A percentile compares a stretch with the other conserved stretches of the same genome.
These are phyloP conservation scores for Ctenosaura bakeri DNA, from an alignment of 2,797 vertebrate genomes.

Conservation along the genomic window DNA sequence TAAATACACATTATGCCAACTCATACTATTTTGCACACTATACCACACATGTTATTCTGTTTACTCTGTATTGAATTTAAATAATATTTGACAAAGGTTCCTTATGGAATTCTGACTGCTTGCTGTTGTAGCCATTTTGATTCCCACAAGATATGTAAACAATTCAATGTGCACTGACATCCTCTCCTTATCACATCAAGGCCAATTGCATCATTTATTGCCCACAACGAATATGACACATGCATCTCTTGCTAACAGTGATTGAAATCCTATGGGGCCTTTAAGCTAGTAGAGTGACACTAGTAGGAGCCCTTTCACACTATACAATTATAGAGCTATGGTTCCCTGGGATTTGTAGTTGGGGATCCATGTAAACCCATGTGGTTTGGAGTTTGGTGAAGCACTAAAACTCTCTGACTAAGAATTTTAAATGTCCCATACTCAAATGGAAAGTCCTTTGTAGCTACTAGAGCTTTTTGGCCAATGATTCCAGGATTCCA, in stretches of 20 bases:
- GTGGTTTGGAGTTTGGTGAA: no score
- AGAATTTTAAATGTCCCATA: no score
- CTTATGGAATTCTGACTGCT: not conserved
- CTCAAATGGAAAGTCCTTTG: no score
- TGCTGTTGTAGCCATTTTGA: not conserved
- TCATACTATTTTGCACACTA: not conserved
- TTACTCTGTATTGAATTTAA: not conserved
- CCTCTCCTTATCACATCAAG: not conserved
- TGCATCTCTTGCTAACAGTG: not conserved
- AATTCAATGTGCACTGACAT: not conserved
- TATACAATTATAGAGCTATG: no score
- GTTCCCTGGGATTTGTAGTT: no score
- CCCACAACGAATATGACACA: not conserved
- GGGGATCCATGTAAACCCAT: no score
- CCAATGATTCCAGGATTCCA: no score
- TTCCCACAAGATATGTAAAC: not conserved
- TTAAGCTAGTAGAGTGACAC: no score
- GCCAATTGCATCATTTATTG: not conserved
- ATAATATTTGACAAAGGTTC: not conserved
- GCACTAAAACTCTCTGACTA: no score
- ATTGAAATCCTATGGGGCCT: no score
- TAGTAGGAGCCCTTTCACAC: no score
- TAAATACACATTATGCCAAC: not conserved
- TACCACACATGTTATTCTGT: not conserved
- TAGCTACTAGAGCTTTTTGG: no score